Evolutionary conservation across 2,888 invertebrate genomes (phyloP), one percentile per base, ranked within the genome.

Genomic region (Nasonovia ribisnigri): DNA sequence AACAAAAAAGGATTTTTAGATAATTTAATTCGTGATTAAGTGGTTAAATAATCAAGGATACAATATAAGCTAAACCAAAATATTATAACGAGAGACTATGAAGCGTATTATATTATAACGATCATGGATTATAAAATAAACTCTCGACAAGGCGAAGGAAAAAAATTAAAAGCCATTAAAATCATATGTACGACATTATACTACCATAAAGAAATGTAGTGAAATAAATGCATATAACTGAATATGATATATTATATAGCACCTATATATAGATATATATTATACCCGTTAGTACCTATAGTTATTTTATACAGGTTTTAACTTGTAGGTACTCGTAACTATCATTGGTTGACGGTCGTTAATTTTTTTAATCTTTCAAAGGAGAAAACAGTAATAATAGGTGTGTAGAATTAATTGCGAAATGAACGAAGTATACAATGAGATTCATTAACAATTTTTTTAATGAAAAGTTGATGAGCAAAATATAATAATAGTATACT

Each of bases 51-150:
- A 54, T 54, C 36, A 54, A 88, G 42, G 54, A 42, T n/a, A 36
- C 24, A 48, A 3, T 46, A 88, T n/a, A n/a, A 11, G 16, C 54
- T 24, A 13, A 10, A 88, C 11, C 36, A 42, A 54, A n/a, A n/a
- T n/a, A n/a, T n/a, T n/a, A 88, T 88, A 54, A 88, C 26, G 26
- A 88, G 54, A 42, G 16, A 51, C 24, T 77, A 46, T 11, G 67
- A n/a, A 36, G 54, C 36, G 24, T 48, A 87, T 88, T 20, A 88
- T 24, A 54, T 88, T 20, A 51, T 36, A 54, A 54, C 13, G 26
- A 88, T 88, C 54, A 42, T 42, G 54, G 42, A 88, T 88, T 54
- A 88, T 26, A 88, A 88, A 88, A 54, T 54, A 88, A 54, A 26
- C 13, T 42, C 42, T 51, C 3, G 20, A 42, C 0, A 29, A 24